Evolutionary conservation across 2,113 vertebrate genomes (phyloP), one percentile per base, ranked within the genome.

Genomic region (Gymnorhina tibicen): DNA sequence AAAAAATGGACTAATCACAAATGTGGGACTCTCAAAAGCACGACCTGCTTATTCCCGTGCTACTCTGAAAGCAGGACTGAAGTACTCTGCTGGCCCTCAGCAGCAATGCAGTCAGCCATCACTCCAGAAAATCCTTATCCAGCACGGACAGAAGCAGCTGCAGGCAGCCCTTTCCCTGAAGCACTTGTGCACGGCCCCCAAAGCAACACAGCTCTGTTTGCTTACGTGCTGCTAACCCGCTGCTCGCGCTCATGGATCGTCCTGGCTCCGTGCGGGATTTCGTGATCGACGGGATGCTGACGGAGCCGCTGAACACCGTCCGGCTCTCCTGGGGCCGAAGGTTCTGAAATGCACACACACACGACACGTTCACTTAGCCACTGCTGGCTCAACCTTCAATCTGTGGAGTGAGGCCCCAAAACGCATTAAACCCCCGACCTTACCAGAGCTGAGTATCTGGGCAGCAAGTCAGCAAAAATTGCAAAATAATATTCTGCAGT

Each of bases 221-320:
- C 99, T 99, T 98, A 99, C 99, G 98, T 97, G 99, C 98, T 84
- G 99, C 99, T 66, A 99, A 97, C 18, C 99, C 99, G 4, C 99
- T 99, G 98, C 99, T 99, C 13, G 99, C 99, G 4, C 99, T 99
- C 99, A 99, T 99, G 50, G 99, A 99, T 19, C 99, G 98, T 5
- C 99, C 99, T 1, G 99, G 99, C 83, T 99, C 99, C 2, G 97
- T 98, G 89, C 99, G 98, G 96, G 99, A 98, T 92, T 99, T 99
- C 9, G 99, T 98, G 98, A 99, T 99, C 14, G 99, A 99, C 6
- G 99, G 99, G 95, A 99, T 99, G 91, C 99, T 99, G 98, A 99
- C 99, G 0, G 99, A 99, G n/a, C 99, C 99, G 15, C 99, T 99
- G 98, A 99, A 99, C 27, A 99, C 98, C 0, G 99, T 97, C 37